phyloP scores from a whole-genome alignment of 2,113 vertebrate species.

The Boulengeromyrus knoepffleri region DNA sequence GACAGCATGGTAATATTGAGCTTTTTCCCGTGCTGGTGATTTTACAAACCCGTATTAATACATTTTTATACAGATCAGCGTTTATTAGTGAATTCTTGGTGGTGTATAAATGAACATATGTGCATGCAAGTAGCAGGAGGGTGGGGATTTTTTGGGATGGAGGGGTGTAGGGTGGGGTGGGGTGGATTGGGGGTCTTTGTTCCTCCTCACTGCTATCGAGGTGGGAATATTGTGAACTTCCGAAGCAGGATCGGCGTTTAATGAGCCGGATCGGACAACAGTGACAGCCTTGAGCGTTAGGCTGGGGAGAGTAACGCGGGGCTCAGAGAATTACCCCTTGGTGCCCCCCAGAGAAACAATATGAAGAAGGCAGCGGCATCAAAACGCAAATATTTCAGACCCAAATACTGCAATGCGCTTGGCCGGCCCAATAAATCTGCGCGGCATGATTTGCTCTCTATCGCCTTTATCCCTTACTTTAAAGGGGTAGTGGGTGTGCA shows the following conservation, averaged over 20 bases:
- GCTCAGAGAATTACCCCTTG: too few relatives aligned
- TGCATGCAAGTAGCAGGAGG: neutral
- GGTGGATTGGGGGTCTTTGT: neutral
- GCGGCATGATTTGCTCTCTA: neutral
- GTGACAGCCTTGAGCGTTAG: neutral
- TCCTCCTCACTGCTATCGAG: neutral
- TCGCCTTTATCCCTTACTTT: neutral
- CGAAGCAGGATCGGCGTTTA: neutral
- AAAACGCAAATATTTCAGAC: neutral
- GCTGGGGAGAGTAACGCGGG: neutral
- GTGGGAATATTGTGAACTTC: constrained; percentile 4
- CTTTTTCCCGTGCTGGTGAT: neutral
- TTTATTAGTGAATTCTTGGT: neutral
- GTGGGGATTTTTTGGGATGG: constrained; percentile 9
- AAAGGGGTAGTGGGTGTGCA: neutral
- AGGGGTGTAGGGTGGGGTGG: neutral
- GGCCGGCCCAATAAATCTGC: neutral
- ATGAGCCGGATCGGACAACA: neutral
- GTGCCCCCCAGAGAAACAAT: neutral
- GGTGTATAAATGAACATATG: neutral
- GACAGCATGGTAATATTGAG: neutral
- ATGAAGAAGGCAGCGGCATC: neutral
- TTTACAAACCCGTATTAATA: neutral
- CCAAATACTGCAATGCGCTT: constrained; percentile 21
- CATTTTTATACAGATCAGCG: neutral